Evolutionary conservation across 2,113 vertebrate species (phyloP), one percentile per base, ranked within the genome.

Genomic region (Todiramphus saurophagus): DNA sequence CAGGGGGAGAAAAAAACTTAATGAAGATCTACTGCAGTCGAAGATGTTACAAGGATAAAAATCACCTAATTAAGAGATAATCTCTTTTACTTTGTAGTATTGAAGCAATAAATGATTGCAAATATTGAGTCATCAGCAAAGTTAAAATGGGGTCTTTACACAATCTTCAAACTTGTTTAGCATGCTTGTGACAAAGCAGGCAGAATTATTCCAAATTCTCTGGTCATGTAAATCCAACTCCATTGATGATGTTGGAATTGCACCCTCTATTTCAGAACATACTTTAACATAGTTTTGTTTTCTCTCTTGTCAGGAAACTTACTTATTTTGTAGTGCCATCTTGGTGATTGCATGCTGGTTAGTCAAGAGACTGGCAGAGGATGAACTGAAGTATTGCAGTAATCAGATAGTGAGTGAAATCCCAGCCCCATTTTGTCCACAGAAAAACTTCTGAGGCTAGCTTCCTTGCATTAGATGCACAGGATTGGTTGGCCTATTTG

Each of bases 21-120:
- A 97, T 96, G 96, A 97, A 89, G 83, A 93, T 91, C 85, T 92
- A 94, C 73, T 58, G 83, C 58, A 93, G 89, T 68, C 23, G 16
- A 96, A 94, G 83, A 94, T 92, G 89, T 87, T 93, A 97, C 63
- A 90, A 93, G 89, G 85, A 95, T 96, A 97, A 97, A 97, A 97
- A 87, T 88, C 83, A 96, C 85, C 87, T 95, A 96, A 95, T 97
- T 95, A 96, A 96, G 79, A 79, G 92, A 96, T 96, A 97, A 97
- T 94, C 91, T 97, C 59, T 96, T 75, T 91, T 92, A 88, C 93
- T 97, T 96, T 96, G 92, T 96, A 96, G 79, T 41, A 92, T n/a
- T 78, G 95, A 83, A 94, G 93, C 63, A 96, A 93, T 97, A 96
- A 97, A 95, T 74, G 85, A 90, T 89, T 95, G 53, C 74, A 70